phyloP scores from a whole-genome alignment of 2,797 vertebrate species.

The Sarcoramphus papa region DNA sequence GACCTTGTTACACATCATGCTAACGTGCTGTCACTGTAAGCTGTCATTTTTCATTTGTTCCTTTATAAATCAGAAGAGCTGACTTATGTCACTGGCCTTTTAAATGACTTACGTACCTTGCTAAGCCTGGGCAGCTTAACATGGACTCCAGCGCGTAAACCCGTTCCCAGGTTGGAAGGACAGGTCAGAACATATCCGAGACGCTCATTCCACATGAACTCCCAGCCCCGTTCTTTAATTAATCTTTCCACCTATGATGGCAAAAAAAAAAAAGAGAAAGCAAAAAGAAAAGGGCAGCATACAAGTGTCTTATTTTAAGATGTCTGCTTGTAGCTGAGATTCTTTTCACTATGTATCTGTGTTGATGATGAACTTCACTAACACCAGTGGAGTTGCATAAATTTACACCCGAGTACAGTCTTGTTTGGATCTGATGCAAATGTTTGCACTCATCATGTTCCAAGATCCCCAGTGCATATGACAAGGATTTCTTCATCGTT shows the following conservation, averaged over 20 bases:
- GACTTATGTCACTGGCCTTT: background rate
- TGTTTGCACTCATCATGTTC: background rate
- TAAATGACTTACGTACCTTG: conserved; percentile 73
- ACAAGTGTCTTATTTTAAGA: background rate
- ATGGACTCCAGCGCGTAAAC: conserved; percentile 89
- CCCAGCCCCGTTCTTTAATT: conserved; percentile 92
- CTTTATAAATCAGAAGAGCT: background rate
- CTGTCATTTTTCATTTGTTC: background rate
- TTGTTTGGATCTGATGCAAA: background rate
- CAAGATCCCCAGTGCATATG: background rate
- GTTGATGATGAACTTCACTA: background rate
- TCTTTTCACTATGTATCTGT: background rate
- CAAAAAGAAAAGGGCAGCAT: background rate
- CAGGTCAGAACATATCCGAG: conserved; percentile 91
- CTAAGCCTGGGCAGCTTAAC: conserved; percentile 87
- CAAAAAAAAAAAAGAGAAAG: background rate
- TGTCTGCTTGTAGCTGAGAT: background rate
- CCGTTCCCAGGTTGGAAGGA: conserved; percentile 92
- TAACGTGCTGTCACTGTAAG: accelerated
- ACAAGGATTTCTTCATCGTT: accelerated
- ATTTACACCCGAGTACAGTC: background rate
- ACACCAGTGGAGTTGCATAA: background rate
- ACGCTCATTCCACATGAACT: conserved; percentile 94
- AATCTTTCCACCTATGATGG: conserved; percentile 83
- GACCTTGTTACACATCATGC: background rate